A percentile compares a stretch with the other conserved stretches of the same genome.
These are phyloP conservation scores for Pachliopta kotzebuea DNA, from an alignment of 2,888 invertebrate species.

Conservation along the genomic window DNA sequence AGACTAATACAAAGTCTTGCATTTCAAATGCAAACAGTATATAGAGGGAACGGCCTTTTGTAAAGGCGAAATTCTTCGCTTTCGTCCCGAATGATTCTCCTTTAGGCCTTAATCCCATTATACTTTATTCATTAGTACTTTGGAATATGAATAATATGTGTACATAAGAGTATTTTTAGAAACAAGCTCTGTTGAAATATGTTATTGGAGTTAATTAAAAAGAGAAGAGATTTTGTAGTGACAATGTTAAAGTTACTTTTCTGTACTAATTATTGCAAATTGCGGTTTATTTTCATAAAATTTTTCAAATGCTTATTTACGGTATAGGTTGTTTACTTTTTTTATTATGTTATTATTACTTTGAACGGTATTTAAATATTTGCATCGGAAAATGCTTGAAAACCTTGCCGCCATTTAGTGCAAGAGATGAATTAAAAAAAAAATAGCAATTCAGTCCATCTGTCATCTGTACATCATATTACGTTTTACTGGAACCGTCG, in stretches of 20 bases:
- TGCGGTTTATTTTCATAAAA: not conserved
- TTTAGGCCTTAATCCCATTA: too few species aligned
- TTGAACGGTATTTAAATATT: too few species aligned
- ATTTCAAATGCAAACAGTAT: too few species aligned
- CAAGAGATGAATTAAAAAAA: not conserved
- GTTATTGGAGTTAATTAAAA: too few species aligned
- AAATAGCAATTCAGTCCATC: conserved; percentile 6
- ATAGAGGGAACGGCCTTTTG: too few species aligned
- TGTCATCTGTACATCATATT: conserved; percentile 16
- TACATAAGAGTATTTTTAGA: too few species aligned
- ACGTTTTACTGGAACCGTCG: conserved; percentile 12
- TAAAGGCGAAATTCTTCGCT: too few species aligned
- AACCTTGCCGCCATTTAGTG: not conserved
- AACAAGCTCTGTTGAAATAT: too few species aligned
- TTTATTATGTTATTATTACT: not conserved
- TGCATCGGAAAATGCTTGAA: not conserved
- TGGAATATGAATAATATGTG: too few species aligned
- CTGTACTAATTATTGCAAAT: not conserved
- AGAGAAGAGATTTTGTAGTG: not conserved
- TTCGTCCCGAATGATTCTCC: too few species aligned
- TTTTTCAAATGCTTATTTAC: not conserved
- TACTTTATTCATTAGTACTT: too few species aligned
- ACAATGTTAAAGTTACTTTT: not conserved
- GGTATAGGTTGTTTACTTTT: not conserved
- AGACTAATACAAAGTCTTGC: too few species aligned